A percentile compares a stretch with the other conserved stretches of the same genome.
These are phyloP conservation scores for Cryptocheilus praepositus DNA, from an alignment of 2,888 invertebrate genomes.

Conservation along the genomic window DNA sequence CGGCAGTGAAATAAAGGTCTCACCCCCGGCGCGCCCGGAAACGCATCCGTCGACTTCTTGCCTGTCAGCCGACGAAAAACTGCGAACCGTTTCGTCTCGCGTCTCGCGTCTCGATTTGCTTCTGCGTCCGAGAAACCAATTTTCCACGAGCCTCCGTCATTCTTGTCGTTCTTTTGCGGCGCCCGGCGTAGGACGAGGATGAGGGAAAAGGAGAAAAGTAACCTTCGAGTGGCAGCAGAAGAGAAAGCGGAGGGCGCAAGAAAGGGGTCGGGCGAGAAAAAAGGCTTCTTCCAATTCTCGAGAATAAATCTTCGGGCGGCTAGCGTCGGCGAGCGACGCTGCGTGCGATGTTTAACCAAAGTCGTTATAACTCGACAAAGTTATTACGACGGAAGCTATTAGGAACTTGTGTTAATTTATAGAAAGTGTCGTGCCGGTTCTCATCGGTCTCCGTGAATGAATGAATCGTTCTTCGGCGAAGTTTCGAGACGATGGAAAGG, in stretches of 20 bases:
- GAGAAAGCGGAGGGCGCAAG: slow-evolving; percentile 11
- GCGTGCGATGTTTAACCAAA: slow-evolving; percentile 42
- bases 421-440: slow-evolving; percentile 40
- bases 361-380: slow-evolving; percentile 43
- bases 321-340: background rate
- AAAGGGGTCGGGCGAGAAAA: slow-evolving; percentile 19
- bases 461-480: slow-evolving; percentile 7
- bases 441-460: slow-evolving; percentile 21
- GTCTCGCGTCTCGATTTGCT: slow-evolving; percentile 49
- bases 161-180: slow-evolving; percentile 40
- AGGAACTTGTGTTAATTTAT: slow-evolving; percentile 51
- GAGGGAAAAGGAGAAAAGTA: slow-evolving; percentile 20
- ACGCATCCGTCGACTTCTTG: slow-evolving; percentile 12
- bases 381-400: slow-evolving; percentile 42
- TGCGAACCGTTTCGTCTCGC: slow-evolving; percentile 30
- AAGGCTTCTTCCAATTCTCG: slow-evolving; percentile 32
- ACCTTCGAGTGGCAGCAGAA: slow-evolving; percentile 9
- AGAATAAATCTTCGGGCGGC: slow-evolving; percentile 35
- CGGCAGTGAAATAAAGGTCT: background rate
- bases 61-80: slow-evolving; percentile 30
- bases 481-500: slow-evolving; percentile 2
- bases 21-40: slow-evolving; percentile 1
- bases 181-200: slow-evolving; percentile 17
- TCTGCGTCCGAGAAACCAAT: slow-evolving; percentile 50
- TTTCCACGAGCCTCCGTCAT: slow-evolving; percentile 45